phyloP scores from a whole-genome alignment of 2,888 invertebrate genomes.

The Galerucella calmariensis region DNA sequence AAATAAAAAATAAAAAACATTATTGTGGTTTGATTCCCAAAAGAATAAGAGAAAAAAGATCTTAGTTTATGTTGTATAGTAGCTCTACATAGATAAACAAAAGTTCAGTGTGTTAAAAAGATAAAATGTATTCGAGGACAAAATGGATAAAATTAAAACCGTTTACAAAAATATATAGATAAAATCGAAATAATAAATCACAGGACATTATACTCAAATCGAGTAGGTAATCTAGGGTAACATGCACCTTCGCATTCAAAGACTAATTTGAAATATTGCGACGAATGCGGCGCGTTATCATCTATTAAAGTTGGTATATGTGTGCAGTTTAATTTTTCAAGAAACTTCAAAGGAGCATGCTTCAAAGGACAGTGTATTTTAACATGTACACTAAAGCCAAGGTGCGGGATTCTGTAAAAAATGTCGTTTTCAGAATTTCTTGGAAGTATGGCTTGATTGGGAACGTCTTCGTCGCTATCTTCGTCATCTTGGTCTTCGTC shows the following conservation, averaged over 20 bases:
- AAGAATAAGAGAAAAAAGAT: too few species aligned
- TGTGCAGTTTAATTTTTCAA: conserved; percentile 41
- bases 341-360: conserved; percentile 53
- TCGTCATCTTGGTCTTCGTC: conserved; percentile 50
- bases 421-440: conserved; percentile 46
- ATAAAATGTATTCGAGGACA: conserved; percentile 25
- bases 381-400: conserved; percentile 55
- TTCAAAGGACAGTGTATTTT: conserved; percentile 54
- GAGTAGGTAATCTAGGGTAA: conserved; percentile 55
- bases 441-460: conserved; percentile 34
- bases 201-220: conserved; percentile 48
- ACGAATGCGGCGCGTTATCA: conserved; percentile 41
- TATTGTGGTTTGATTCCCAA: too few species aligned
- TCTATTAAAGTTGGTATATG: conserved; percentile 32
- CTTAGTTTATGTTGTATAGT: too few species aligned
- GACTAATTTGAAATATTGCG: conserved; percentile 47
- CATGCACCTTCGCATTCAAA: conserved; percentile 57
- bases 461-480: conserved; percentile 46
- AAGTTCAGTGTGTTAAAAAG: conserved; percentile 11
- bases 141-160: conserved; percentile 31
- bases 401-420: conserved; percentile 47
- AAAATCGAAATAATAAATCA: conserved; percentile 33
- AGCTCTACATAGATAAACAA: background rate
- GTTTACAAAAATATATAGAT: conserved; percentile 32
- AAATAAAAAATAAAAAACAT: too few species aligned